Percentiles rank a stretch among this genome's conserved stretches.
Evolutionary conservation across 2,888 invertebrate species (phyloP).

Genomic region (Gibbula magus): DNA sequence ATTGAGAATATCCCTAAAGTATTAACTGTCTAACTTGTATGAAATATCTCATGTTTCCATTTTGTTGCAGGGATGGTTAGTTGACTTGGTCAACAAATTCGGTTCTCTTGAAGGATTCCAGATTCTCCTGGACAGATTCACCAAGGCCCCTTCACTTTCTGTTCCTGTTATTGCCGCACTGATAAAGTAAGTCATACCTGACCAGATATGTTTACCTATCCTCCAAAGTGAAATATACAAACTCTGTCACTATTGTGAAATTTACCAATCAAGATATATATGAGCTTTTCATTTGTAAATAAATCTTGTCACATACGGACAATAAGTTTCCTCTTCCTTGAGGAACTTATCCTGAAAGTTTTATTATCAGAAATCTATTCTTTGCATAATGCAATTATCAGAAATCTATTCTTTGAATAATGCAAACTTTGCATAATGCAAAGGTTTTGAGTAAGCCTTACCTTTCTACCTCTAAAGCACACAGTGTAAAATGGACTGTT

Average conservation of each 20-base stretch:
- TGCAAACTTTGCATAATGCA: too few relatives aligned
- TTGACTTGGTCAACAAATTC: conserved; percentile 95
- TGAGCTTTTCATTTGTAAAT: background rate
- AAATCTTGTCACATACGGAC: background rate
- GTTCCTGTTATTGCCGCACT: conserved; percentile 88
- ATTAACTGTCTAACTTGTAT: too few relatives aligned
- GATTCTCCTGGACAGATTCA: conserved; percentile 77
- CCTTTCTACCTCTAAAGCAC: background rate
- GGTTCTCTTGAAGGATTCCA: conserved; percentile 93
- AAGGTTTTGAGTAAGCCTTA: too few relatives aligned
- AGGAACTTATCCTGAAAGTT: too few relatives aligned
- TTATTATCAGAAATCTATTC: too few relatives aligned
- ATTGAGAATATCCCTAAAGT: too few relatives aligned
- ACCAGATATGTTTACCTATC: background rate
- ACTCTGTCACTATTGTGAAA: background rate
- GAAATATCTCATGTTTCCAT: background rate
- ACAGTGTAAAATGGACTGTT: background rate
- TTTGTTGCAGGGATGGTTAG: conserved; percentile 88
- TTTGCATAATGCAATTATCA: too few relatives aligned
- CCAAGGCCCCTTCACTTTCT: conserved; percentile 80
- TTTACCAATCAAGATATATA: background rate
- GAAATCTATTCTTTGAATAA: too few relatives aligned
- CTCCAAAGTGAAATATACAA: background rate
- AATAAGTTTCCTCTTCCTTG: too few relatives aligned
- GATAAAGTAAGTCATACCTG: conserved; percentile 76